These are phyloP conservation scores for Arothron firmamentum DNA, from an alignment of 2,113 vertebrate genomes.

Conservation along the genomic window DNA sequence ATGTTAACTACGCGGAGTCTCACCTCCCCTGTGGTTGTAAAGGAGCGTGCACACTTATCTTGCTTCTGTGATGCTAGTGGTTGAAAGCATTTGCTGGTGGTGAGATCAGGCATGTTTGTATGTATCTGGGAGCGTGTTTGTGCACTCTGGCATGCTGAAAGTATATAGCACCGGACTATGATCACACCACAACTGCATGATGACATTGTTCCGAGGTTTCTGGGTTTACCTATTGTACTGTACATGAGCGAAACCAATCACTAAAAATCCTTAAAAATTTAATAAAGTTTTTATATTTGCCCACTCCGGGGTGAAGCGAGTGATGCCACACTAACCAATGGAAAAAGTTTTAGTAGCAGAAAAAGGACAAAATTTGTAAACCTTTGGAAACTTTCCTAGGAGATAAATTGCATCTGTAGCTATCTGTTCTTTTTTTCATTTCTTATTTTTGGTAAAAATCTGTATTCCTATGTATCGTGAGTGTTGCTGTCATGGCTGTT, in stretches of 20 bases:
- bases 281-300: no score
- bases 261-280: background rate
- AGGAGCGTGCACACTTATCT: conserved; percentile 65
- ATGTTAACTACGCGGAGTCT: conserved; percentile 70
- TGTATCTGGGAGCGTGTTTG: conserved; percentile 12
- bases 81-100: conserved; percentile 70
- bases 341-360: no score
- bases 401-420: conserved; percentile 57
- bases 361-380: conserved; percentile 44
- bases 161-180: conserved; percentile 52
- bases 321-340: conserved; percentile 32
- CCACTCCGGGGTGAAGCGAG: no score
- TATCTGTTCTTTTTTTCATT: conserved; percentile 57
- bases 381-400: conserved; percentile 55
- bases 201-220: conserved; percentile 14
- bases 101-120: conserved; percentile 39
- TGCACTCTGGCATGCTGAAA: conserved; percentile 63
- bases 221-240: background rate
- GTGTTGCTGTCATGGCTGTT: conserved; percentile 60
- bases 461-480: conserved; percentile 49
- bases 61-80: conserved; percentile 69
- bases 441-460: conserved; percentile 39
- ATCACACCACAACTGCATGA: conserved; percentile 42
- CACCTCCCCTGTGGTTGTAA: conserved; percentile 66
- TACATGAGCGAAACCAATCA: background rate